Evolutionary conservation across 2,113 vertebrate genomes (phyloP).

Genomic region (Lepisosteus oculatus): DNA sequence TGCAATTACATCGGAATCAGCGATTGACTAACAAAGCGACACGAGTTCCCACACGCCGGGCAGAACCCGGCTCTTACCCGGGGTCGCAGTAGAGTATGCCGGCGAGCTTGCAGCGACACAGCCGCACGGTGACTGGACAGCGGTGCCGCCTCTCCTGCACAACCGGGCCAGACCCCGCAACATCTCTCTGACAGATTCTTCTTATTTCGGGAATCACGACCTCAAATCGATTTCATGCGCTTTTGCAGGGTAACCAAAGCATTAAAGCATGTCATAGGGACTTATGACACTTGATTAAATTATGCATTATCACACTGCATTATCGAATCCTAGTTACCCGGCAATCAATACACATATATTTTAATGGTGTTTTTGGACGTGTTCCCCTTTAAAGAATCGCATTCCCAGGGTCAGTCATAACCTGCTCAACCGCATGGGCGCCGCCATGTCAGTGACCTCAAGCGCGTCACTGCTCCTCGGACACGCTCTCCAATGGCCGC

Average conservation of each 20-base stretch:
- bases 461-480: not conserved
- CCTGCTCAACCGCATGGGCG: not conserved
- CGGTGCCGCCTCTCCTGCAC: constrained; percentile 20
- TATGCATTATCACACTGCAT: too few relatives aligned
- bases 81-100: constrained; percentile 39
- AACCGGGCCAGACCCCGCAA: constrained; percentile 41
- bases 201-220: too few relatives aligned
- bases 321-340: too few relatives aligned
- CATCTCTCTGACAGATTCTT: constrained; percentile 33
- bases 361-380: not conserved
- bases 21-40: too few relatives aligned
- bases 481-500: not conserved
- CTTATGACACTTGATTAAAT: too few relatives aligned
- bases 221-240: too few relatives aligned
- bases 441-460: not conserved
- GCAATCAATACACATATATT: not conserved
- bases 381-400: not conserved
- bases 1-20: too few relatives aligned
- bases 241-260: too few relatives aligned
- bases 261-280: too few relatives aligned
- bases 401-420: not conserved
- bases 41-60: too few relatives aligned
- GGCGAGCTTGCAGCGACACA: constrained; percentile 13
- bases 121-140: constrained; percentile 19
- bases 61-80: constrained; percentile 38